Percentiles rank a stretch among this genome's conserved stretches.
Evolutionary conservation across 2,113 vertebrate genomes (phyloP).

Genomic region (Boulengeromyrus knoepffleri): DNA sequence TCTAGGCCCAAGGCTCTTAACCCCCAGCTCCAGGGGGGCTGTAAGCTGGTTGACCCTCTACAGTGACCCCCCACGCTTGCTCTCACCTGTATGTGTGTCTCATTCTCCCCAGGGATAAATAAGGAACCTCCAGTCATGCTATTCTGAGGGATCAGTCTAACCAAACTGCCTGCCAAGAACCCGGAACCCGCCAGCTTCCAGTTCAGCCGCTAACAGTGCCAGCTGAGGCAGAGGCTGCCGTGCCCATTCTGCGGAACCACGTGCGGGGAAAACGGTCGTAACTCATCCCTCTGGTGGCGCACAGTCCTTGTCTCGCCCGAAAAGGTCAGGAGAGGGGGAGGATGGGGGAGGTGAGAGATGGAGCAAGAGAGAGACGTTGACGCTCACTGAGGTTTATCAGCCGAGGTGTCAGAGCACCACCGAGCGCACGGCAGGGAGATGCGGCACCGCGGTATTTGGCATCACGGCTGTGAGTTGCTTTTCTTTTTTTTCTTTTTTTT

Average conservation of each 20-base stretch:
- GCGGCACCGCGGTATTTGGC: neutral
- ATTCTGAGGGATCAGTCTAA: neutral
- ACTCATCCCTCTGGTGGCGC: neutral
- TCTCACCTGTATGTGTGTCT: neutral
- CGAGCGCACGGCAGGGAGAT: neutral
- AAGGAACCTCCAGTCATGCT: neutral
- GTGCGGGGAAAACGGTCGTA: neutral
- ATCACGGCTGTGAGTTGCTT: neutral
- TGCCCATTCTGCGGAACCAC: neutral
- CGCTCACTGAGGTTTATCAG: neutral
- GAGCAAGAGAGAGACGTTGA: constrained; percentile 6
- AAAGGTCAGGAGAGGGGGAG: constrained; percentile 14
- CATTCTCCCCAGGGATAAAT: neutral
- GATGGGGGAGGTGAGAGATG: neutral
- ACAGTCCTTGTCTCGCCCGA: neutral
- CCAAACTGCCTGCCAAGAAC: neutral
- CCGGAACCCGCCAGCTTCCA: neutral
- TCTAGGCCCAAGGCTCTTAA: neutral
- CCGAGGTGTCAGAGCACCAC: neutral
- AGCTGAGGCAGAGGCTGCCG: neutral
- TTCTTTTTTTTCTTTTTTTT: too few species aligned
- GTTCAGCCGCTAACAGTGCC: neutral
- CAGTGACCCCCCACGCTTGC: neutral
- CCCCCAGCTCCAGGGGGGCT: neutral
- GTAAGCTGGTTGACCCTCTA: neutral